These are phyloP conservation scores for Lonchura striata DNA, from an alignment of 2,113 vertebrate genomes.

Conservation along the genomic window DNA sequence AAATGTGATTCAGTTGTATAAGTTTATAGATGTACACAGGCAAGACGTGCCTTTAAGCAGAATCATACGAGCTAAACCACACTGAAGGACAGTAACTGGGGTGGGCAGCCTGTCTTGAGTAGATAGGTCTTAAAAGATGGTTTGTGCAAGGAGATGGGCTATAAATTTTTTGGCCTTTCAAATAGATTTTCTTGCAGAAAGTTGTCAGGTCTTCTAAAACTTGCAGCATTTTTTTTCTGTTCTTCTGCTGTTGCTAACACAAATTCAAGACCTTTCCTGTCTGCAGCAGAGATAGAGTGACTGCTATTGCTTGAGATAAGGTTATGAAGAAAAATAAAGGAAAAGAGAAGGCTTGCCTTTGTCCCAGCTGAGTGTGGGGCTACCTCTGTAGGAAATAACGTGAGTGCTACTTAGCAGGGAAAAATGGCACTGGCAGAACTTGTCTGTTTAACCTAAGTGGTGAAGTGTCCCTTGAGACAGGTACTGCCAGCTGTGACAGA, in stretches of 20 bases:
- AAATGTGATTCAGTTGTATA: not conserved
- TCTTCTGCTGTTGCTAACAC: not conserved
- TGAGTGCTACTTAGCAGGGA: not conserved
- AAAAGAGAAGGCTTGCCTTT: not conserved
- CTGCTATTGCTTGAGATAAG: not conserved
- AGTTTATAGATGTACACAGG: not conserved
- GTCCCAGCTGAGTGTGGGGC: not conserved
- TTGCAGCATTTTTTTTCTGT: not conserved
- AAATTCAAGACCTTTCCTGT: not conserved
- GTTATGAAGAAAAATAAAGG: not conserved
- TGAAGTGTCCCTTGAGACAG: not conserved
- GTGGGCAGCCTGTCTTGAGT: not conserved
- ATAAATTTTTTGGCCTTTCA: not conserved
- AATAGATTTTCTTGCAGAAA: not conserved
- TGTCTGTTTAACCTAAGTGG: not conserved
- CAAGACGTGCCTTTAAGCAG: not conserved
- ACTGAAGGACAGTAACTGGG: not conserved
- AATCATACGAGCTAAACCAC: not conserved
- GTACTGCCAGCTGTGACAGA: not conserved
- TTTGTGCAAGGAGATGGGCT: not conserved
- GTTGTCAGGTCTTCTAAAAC: not conserved
- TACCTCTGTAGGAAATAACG: not conserved
- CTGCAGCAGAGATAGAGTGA: rapidly evolving
- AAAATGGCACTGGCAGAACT: not conserved
- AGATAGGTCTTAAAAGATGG: not conserved